Conservation (phyloP, 2,797 vertebrate genomes). For the Thunnus albacares region DNA sequence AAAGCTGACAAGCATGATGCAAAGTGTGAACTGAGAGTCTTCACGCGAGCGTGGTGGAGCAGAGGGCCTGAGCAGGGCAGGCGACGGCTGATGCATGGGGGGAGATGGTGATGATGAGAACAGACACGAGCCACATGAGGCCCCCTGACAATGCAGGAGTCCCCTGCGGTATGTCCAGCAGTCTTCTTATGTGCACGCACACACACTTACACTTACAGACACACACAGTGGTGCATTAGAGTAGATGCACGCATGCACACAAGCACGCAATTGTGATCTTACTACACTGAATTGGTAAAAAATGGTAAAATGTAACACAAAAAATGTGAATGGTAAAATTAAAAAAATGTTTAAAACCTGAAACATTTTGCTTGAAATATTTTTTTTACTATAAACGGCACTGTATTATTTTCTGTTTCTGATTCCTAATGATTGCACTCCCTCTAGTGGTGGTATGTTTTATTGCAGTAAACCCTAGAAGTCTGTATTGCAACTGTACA, state of each 20-base stretch:
- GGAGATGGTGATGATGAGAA: slow-evolving; percentile 85
- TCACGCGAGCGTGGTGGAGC: slow-evolving; percentile 71
- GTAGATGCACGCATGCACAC: slow-evolving; percentile 30
- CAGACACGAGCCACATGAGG: slow-evolving; percentile 89
- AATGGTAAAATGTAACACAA: background rate
- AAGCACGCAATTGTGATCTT: slow-evolving; percentile 47
- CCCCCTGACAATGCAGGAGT: slow-evolving; percentile 83
- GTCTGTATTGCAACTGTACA: background rate
- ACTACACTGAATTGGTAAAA: background rate
- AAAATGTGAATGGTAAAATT: background rate
- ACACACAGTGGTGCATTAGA: background rate
- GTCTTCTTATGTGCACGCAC: slow-evolving; percentile 57
- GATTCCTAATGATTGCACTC: slow-evolving; percentile 73
- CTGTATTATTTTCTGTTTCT: background rate
- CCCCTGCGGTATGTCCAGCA: slow-evolving; percentile 79
- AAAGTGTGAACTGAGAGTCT: slow-evolving; percentile 76
- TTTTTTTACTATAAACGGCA: background rate
- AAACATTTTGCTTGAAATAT: background rate
- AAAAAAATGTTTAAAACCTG: background rate
- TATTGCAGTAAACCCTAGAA: slow-evolving; percentile 29
- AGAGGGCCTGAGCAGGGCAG: slow-evolving; percentile 61
- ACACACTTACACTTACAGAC: slow-evolving; percentile 21
- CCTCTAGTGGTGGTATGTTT: slow-evolving; percentile 78
- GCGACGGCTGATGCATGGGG: slow-evolving; percentile 65
- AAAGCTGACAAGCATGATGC: slow-evolving; percentile 74